Evolutionary conservation across 1,140 invertebrate genomes (phyloP).

Genomic region (Myzus persicae): DNA sequence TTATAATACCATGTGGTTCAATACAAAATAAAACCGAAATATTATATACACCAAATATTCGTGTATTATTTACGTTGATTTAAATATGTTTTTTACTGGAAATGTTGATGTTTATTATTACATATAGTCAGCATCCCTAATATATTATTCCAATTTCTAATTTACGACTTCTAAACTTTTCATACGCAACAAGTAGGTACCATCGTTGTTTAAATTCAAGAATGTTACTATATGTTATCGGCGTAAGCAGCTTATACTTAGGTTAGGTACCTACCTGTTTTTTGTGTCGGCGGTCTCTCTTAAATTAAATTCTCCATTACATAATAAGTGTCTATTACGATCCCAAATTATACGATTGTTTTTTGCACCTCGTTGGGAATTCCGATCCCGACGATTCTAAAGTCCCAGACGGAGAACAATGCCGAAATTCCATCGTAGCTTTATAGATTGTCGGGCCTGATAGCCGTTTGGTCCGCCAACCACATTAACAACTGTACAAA

Average conservation of each 20-base stretch:
- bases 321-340: conserved; percentile 2
- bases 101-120: not conserved
- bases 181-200: not conserved
- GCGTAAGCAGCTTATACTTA: not conserved
- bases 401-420: not conserved
- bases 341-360: conserved; percentile 5
- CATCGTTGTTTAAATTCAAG: not conserved
- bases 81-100: not conserved
- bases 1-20: not conserved
- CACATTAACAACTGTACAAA: not conserved
- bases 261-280: not conserved
- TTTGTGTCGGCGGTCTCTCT: not conserved
- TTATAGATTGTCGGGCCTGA: not conserved
- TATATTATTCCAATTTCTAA: not conserved
- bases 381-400: not conserved
- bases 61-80: not conserved
- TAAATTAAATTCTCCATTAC: not conserved
- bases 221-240: not conserved
- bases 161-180: not conserved
- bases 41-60: no score
- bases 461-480: not conserved
- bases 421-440: conserved; percentile 29
- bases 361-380: not conserved
- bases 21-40: not conserved
- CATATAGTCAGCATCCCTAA: not conserved